Percentiles rank a stretch among this genome's conserved stretches.
These are phyloP conservation scores for Spea hammondii DNA, from an alignment of 2,797 vertebrate species.

Conservation along the genomic window DNA sequence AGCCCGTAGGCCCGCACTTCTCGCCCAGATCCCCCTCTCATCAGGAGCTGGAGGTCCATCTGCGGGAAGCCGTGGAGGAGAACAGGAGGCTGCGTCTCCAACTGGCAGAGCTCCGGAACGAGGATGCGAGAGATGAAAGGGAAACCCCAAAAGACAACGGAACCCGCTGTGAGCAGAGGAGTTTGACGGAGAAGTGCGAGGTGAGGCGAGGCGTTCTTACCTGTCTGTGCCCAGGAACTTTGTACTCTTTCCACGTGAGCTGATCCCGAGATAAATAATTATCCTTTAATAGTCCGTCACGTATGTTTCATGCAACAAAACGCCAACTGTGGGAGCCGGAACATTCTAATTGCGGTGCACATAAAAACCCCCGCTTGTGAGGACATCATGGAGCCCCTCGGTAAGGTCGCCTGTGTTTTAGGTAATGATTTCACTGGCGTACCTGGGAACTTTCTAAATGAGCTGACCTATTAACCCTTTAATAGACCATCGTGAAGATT, in stretches of 20 bases:
- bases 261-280: too few species aligned
- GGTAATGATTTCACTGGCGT: too few species aligned
- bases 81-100: slow-evolving; percentile 34
- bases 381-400: too few species aligned
- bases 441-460: too few species aligned
- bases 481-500: too few species aligned
- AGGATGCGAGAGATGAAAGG: not conserved
- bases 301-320: too few species aligned
- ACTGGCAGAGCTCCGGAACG: slow-evolving; percentile 9
- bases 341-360: too few species aligned
- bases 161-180: slow-evolving; percentile 39
- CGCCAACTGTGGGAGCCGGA: too few species aligned
- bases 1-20: not conserved
- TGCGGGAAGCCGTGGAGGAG: slow-evolving; percentile 43
- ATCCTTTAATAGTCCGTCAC: too few species aligned
- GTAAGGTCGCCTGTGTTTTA: too few species aligned
- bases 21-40: not conserved
- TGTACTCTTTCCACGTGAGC: not conserved
- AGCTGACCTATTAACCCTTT: too few species aligned
- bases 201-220: slow-evolving; percentile 18
- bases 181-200: slow-evolving; percentile 43
- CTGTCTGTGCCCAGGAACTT: not conserved
- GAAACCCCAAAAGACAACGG: slow-evolving; percentile 24
- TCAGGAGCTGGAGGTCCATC: slow-evolving; percentile 16
- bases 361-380: too few species aligned